Conservation (phyloP, 1,140 invertebrate genomes). For the Temnothorax curvispinosus region DNA sequence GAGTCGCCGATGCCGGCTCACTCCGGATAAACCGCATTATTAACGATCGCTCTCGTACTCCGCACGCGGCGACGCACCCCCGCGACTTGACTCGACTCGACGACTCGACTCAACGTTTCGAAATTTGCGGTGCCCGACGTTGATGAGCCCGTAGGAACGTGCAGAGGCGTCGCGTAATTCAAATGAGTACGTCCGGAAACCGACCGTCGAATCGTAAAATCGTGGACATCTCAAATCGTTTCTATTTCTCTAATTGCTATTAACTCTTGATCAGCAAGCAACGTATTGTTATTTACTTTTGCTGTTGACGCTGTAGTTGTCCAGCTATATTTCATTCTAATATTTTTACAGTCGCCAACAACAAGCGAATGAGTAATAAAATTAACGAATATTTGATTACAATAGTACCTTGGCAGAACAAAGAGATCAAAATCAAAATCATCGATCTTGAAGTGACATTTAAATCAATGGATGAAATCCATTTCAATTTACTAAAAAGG, state of each 20-base stretch:
- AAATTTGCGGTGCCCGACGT: constrained; percentile 15
- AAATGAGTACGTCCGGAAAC: background rate
- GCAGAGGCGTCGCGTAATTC: background rate
- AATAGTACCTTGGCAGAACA: background rate
- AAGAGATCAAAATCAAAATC: constrained; percentile 2
- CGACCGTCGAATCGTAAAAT: too few relatives aligned
- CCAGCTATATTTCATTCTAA: background rate
- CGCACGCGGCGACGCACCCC: constrained; percentile 36
- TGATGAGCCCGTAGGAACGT: background rate
- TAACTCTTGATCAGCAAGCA: background rate
- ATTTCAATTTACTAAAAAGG: background rate
- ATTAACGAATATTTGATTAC: background rate
- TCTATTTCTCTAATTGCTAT: too few relatives aligned
- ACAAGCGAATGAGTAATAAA: background rate
- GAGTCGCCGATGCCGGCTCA: constrained; percentile 58
- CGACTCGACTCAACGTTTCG: constrained; percentile 32
- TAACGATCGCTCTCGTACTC: constrained; percentile 60
- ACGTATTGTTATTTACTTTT: background rate
- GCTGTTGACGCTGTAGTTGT: background rate
- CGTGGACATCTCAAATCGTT: background rate
- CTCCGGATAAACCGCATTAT: constrained; percentile 66
- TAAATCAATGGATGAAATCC: background rate
- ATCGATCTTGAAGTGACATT: background rate
- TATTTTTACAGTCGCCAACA: background rate
- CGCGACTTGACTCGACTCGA: constrained; percentile 41